Evolutionary conservation across 1,140 invertebrate species (phyloP).

Genomic region (Polypedilum pembai): DNA sequence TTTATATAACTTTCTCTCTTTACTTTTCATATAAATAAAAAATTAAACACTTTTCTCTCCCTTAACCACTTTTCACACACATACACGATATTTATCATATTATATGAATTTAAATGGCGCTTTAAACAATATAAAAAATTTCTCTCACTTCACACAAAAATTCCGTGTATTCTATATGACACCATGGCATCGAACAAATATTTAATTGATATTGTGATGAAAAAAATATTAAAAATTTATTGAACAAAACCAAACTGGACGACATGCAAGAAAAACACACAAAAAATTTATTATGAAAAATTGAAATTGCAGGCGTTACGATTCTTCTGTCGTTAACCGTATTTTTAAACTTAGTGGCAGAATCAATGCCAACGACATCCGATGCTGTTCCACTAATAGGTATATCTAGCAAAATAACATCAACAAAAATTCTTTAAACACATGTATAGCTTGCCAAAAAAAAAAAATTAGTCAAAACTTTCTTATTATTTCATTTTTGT

Average conservation of each 20-base stretch:
- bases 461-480: background rate
- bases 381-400: constrained; percentile 72
- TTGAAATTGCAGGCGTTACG: constrained; percentile 75
- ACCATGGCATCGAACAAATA: background rate
- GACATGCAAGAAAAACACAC: constrained; percentile 26
- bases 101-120: too few species aligned
- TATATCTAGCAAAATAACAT: constrained; percentile 36
- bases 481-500: background rate
- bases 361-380: constrained; percentile 85
- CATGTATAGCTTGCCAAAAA: background rate
- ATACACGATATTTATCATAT: too few species aligned
- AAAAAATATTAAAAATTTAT: constrained; percentile 10
- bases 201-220: background rate
- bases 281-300: constrained; percentile 34
- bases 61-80: too few species aligned
- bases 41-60: too few species aligned
- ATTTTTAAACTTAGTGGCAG: constrained; percentile 90
- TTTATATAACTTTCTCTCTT: too few species aligned
- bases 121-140: too few species aligned
- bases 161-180: background rate
- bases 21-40: too few species aligned
- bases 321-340: constrained; percentile 98
- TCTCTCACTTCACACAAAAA: too few species aligned
- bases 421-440: background rate
- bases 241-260: background rate